Conservation (phyloP, 2,888 invertebrate genomes). For the Leucophora obtusa region DNA sequence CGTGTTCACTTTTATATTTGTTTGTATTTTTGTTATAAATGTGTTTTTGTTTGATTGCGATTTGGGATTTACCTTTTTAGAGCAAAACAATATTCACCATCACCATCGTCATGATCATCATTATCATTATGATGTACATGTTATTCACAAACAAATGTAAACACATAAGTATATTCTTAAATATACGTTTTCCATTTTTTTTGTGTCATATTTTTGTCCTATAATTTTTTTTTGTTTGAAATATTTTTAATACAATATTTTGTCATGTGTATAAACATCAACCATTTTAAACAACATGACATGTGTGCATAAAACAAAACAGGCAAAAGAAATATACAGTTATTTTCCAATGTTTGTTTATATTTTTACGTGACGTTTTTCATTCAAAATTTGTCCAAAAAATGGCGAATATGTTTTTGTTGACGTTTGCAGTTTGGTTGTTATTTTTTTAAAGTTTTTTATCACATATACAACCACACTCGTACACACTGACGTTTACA, state of each 20-base stretch:
- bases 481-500: not conserved
- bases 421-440: slow-evolving; percentile 72
- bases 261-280: slow-evolving; percentile 56
- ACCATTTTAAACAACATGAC: slow-evolving; percentile 40
- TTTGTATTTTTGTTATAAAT: no score
- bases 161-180: no score
- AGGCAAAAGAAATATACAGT: slow-evolving; percentile 3
- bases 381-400: slow-evolving; percentile 67
- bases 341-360: slow-evolving; percentile 55
- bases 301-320: slow-evolving; percentile 42
- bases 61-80: slow-evolving; percentile 59
- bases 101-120: slow-evolving; percentile 36
- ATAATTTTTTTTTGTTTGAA: slow-evolving; percentile 3
- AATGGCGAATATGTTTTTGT: slow-evolving; percentile 63
- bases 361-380: slow-evolving; percentile 63
- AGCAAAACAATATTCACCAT: slow-evolving; percentile 64
- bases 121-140: slow-evolving; percentile 10
- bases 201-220: not conserved
- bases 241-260: slow-evolving; percentile 48
- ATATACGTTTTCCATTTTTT: not conserved
- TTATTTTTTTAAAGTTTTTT: slow-evolving; percentile 59
- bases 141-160: no score
- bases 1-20: not conserved
- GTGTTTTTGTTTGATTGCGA: slow-evolving; percentile 29
- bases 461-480: slow-evolving; percentile 4